Evolutionary conservation across 37 sponge, comb jelly and placozoan species (phyloP).

Genomic region (Tethya wilhelma): DNA sequence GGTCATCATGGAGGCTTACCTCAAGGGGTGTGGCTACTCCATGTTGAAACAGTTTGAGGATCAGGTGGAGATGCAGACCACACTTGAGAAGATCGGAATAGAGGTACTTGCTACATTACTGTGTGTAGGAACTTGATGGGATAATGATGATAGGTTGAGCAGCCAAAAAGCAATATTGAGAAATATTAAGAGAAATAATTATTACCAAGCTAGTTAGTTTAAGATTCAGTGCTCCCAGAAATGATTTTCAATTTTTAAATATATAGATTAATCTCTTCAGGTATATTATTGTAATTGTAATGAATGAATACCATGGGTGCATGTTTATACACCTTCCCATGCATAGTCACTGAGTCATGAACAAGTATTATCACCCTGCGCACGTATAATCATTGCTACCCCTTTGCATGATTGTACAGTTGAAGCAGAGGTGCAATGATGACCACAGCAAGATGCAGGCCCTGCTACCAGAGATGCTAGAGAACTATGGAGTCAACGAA

Average conservation of each 20-base stretch:
- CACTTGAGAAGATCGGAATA: conserved; percentile 47
- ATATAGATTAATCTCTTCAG: no score
- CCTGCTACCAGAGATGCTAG: conserved; percentile 39
- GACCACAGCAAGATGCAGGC: conserved; percentile 61
- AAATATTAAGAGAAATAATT: no score
- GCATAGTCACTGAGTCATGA: neutral
- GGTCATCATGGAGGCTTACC: conserved; percentile 83
- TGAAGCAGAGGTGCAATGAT: conserved; percentile 48
- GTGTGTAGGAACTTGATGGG: neutral
- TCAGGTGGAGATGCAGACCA: conserved; percentile 59
- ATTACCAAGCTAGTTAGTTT: no score
- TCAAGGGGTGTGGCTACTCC: conserved; percentile 77
- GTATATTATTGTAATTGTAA: no score
- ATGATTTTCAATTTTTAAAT: no score
- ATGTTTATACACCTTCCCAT: no score
- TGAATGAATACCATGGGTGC: no score
- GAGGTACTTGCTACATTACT: conserved; percentile 1
- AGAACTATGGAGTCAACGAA: neutral
- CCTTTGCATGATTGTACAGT: neutral
- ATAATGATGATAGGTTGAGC: neutral
- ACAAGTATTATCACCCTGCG: neutral
- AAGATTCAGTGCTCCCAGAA: no score
- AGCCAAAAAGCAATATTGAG: neutral
- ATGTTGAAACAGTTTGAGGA: conserved; percentile 61
- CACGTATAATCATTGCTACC: neutral